These are phyloP conservation scores for Oppia nitens DNA, from an alignment of 1,140 invertebrate species.

Conservation along the genomic window DNA sequence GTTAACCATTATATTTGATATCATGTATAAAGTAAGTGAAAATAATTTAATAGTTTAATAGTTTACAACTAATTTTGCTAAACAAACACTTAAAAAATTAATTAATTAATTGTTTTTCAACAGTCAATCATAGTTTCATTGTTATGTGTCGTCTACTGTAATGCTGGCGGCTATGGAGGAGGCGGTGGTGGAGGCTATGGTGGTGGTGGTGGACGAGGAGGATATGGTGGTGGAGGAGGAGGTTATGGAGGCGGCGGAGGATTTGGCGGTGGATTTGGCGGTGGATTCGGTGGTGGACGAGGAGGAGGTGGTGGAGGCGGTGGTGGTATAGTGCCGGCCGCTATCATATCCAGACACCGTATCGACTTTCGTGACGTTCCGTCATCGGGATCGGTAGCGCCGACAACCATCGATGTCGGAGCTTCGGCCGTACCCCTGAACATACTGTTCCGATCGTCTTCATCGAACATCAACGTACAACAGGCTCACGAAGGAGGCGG, in stretches of 20 bases:
- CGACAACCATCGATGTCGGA: constrained; percentile 10
- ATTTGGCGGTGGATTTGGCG: background rate
- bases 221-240: constrained; percentile 4
- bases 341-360: constrained; percentile 1
- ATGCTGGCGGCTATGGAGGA: constrained; percentile 1
- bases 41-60: too few species aligned
- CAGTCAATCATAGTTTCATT: background rate
- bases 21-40: too few species aligned
- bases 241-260: background rate
- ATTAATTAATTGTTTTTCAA: background rate
- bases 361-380: constrained; percentile 16
- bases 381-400: background rate
- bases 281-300: background rate
- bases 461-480: constrained; percentile 3
- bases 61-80: background rate
- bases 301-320: background rate
- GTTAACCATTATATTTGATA: too few species aligned
- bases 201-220: background rate
- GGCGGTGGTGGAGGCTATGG: constrained; percentile 1
- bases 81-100: background rate
- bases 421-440: constrained; percentile 3
- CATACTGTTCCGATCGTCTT: constrained; percentile 13
- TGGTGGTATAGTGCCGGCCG: constrained; percentile 6
- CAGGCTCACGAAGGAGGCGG: constrained; percentile 7
- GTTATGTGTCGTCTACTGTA: background rate